Base-by-base conservation (phyloP, 2,113 vertebrate species). In the Mormyrus lacerda region DNA sequence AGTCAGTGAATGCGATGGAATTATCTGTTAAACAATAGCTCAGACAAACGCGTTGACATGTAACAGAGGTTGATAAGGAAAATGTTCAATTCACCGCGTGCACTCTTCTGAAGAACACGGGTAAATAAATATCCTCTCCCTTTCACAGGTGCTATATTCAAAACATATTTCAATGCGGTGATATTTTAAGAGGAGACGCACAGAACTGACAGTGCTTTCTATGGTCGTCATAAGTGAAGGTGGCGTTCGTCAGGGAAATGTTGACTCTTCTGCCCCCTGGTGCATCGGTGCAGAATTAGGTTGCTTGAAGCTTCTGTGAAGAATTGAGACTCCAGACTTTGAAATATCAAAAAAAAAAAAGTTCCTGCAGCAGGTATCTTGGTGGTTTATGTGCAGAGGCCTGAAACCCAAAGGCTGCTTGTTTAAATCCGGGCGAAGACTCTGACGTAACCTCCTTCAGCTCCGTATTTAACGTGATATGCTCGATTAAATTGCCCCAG, bases 211-310 rank as follows among this genome's bases (percentile, higher is more conserved):
- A 44, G 44, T n/a, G n/a, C 61, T 88, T 50, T 88, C 17, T 39
- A 50, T 21, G n/a, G 50, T 21, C 31, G 35, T 61, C 21, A 61
- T 65, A 42, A 44, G 31, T 17, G 55, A 45, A 65, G 35, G 55
- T 87, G 55, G 53, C 42, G 55, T 65, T 87, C 21, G 35, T 87
- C 87, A 44, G 39, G 21, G 50, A 89, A 89, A 83, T 58, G 76
- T 27, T 61, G 42, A 39, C 76, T 88, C 47, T 73, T 83, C 31
- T 88, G 76, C 90, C 90, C 90, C 90, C 89, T 89, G 53, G 88
- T 88, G 90, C 79, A 42, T 51, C 39, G 19, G 48, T 39, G 76
- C 55, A 84, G 86, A 89, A 88, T 31, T 69, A 79, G 19, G 39
- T 31, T 84, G 39, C 42, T 45, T 84, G 44, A 84, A 84, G 76